Conservation (phyloP, 2,888 invertebrate genomes). For the Drosophila eohydei region DNA sequence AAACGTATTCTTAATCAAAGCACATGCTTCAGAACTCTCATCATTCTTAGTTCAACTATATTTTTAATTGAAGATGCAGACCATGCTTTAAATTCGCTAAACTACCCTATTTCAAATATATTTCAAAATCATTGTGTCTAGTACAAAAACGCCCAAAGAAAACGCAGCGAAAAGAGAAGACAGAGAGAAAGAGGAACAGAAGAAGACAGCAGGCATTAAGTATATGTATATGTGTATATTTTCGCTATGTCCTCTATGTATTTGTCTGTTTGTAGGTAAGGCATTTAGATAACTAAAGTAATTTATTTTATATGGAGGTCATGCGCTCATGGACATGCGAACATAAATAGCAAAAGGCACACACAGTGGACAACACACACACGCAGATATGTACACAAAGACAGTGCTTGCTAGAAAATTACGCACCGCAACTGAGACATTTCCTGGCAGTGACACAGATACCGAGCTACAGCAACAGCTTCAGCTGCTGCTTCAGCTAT, state of each 20-base stretch:
- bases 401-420: conserved; percentile 57
- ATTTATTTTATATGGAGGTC: conserved; percentile 84
- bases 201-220: background rate
- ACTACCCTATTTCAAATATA: background rate
- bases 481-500: background rate
- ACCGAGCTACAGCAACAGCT: conserved; percentile 6
- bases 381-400: background rate
- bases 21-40: background rate
- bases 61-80: background rate
- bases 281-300: conserved; percentile 83
- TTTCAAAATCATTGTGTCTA: conserved; percentile 15
- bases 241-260: conserved; percentile 1
- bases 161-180: conserved; percentile 16
- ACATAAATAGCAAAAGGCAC: conserved; percentile 74
- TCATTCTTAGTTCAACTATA: background rate
- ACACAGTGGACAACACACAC: conserved; percentile 36
- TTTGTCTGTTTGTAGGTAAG: conserved; percentile 17
- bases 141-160: conserved; percentile 32
- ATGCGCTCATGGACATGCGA: conserved; percentile 77
- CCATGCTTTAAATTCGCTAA: conserved; percentile 1
- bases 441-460: conserved; percentile 54
- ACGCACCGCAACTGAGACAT: conserved; percentile 79
- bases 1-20: background rate
- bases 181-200: background rate
- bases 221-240: background rate